Evolutionary conservation across 1,140 invertebrate genomes (phyloP), one percentile per base, ranked within the genome.

Genomic region (Apis florea): DNA sequence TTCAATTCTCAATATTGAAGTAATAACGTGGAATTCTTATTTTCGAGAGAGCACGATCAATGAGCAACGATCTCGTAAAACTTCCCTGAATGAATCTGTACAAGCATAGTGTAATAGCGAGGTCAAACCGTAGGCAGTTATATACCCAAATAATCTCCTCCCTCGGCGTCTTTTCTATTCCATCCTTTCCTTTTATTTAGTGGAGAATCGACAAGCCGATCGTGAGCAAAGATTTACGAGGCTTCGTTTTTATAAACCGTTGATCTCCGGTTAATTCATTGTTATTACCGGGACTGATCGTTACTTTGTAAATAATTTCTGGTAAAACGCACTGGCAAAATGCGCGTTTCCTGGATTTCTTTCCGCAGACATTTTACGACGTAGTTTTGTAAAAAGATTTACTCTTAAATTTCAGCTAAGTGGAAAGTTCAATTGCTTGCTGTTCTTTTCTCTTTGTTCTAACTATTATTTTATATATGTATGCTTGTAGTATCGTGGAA

Each of bases 21-120:
- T 21, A 47, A 15, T 21, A n/a, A 66, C 54, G 47, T n/a, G 56
- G 21, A 61, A 58, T 66, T 68, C 40, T 3, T 21, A 66, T 15
- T 58, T 56, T 15, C 11, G 49, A 61, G 26, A 56, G 2, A 49
- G 19, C 19, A 51, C 2, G 67, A 26, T 53, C 15, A 26, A 12
- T 31, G 31, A 40, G 31, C 64, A 64, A 69, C 51, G 64, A 12
- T 69, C 79, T 87, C 83, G 75, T 83, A 73, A 86, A 88, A 59
- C 87, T 87, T 79, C 85, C 83, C 72, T 47, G 26, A 71, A 82
- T 82, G 85, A 88, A 88, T 87, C 78, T 80, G 83, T 81, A 72
- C 82, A 84, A 72, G 66, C 73, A 80, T 86, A 81, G 82, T 67
- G 70, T 63, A 49, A 82, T 63, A 67, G 49, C 73, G 79, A 74